Percentiles rank a stretch among this genome's conserved stretches.
phyloP scores from a whole-genome alignment of 2,797 vertebrate species.

The Molossus alvarezi region DNA sequence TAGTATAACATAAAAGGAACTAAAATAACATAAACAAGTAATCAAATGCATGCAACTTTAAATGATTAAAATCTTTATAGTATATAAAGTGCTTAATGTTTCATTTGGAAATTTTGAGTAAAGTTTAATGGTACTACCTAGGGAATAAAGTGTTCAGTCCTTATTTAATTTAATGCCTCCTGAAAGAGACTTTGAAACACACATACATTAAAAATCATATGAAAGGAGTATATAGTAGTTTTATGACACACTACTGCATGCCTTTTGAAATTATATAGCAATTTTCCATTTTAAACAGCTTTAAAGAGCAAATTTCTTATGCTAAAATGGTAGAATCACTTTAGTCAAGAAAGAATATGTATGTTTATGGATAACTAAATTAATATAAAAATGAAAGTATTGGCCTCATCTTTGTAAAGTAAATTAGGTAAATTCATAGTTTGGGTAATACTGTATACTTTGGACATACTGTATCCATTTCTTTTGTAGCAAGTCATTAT shows the following conservation, averaged over 20 bases:
- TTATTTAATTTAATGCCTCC: conserved; percentile 75
- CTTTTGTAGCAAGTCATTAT: background rate
- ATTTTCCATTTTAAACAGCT: conserved; percentile 72
- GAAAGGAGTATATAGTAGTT: conserved; percentile 58
- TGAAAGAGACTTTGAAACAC: conserved; percentile 60
- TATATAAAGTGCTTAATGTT: conserved; percentile 15
- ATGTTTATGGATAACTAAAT: background rate
- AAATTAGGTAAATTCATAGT: background rate
- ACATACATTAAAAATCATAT: conserved; percentile 37
- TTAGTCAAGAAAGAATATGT: background rate
- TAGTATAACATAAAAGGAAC: conserved; percentile 4
- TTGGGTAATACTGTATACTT: background rate
- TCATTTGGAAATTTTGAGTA: conserved; percentile 53
- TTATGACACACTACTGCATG: background rate
- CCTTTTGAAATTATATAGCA: conserved; percentile 62
- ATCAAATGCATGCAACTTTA: background rate
- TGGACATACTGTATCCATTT: background rate
- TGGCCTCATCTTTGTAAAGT: background rate
- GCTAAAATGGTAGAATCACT: background rate
- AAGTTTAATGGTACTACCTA: conserved; percentile 11
- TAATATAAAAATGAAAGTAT: conserved; percentile 15
- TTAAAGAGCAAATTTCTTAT: conserved; percentile 33
- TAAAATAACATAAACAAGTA: conserved; percentile 50
- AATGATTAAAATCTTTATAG: conserved; percentile 52
- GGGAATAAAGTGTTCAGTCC: background rate